phyloP scores from a whole-genome alignment of 2,888 invertebrate species.

The Gymnoscelis rufifasciata region DNA sequence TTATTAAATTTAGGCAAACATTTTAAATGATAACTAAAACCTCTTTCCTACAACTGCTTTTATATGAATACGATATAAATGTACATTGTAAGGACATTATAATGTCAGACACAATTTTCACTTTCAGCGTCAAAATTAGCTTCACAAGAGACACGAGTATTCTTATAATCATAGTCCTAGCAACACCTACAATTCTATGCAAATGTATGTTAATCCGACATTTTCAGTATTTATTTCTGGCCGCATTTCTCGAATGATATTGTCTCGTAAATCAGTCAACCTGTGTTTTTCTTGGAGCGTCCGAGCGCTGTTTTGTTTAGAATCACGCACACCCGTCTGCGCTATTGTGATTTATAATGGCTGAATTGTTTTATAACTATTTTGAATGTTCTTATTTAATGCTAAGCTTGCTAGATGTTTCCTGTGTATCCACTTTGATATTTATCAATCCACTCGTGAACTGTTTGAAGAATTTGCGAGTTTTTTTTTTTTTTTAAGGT shows the following conservation, averaged over 20 bases:
- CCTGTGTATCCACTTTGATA: background rate
- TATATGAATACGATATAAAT: too few species aligned
- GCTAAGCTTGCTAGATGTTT: background rate
- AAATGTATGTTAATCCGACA: slow-evolving; percentile 61
- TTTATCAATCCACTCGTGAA: too few species aligned
- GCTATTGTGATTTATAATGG: slow-evolving; percentile 67
- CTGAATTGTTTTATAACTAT: slow-evolving; percentile 52
- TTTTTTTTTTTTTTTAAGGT: background rate
- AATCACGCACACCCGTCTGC: slow-evolving; percentile 72
- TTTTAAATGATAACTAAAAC: too few species aligned
- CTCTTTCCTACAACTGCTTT: too few species aligned
- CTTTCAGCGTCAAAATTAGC: too few species aligned
- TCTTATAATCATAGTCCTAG: too few species aligned
- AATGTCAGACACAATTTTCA: too few species aligned
- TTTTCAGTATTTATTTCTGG: slow-evolving; percentile 70
- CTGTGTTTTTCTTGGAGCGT: slow-evolving; percentile 75
- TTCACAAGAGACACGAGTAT: too few species aligned
- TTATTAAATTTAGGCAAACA: too few species aligned
- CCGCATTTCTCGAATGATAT: slow-evolving; percentile 72
- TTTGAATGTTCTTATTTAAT: slow-evolving; percentile 34
- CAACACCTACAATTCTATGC: slow-evolving; percentile 36
- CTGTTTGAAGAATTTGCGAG: background rate
- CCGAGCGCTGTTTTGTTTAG: slow-evolving; percentile 71
- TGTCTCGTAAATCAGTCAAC: slow-evolving; percentile 75
- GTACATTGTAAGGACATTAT: too few species aligned